Evolutionary conservation across 2,888 invertebrate species (phyloP).

Genomic region (Coremacera marginata): DNA sequence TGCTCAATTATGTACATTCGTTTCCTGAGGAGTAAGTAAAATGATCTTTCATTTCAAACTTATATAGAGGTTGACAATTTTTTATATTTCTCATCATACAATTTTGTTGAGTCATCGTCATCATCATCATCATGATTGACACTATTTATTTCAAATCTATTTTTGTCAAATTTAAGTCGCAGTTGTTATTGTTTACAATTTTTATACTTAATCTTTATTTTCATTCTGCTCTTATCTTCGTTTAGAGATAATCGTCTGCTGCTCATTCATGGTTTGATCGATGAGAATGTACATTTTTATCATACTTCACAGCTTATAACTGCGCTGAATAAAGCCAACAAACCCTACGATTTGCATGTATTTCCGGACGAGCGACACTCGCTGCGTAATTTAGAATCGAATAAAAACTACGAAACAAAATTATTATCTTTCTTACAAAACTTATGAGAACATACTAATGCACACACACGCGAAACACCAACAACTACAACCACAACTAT

Average conservation of each 20-base stretch:
- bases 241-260: slow-evolving; percentile 87
- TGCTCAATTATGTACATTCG: slow-evolving; percentile 85
- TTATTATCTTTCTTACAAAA: slow-evolving; percentile 92
- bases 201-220: not conserved
- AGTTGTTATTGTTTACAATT: not conserved
- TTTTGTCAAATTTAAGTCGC: not conserved
- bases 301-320: slow-evolving; percentile 94
- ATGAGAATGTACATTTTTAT: slow-evolving; percentile 98
- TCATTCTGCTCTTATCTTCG: slow-evolving; percentile 10
- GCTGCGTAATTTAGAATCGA: slow-evolving; percentile 90
- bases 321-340: slow-evolving; percentile 91
- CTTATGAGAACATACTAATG: slow-evolving; percentile 71
- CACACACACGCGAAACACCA: slow-evolving; percentile 18
- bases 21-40: slow-evolving; percentile 90
- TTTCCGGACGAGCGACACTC: slow-evolving; percentile 98
- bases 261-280: slow-evolving; percentile 96
- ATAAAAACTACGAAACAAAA: slow-evolving; percentile 96
- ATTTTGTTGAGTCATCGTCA: not conserved
- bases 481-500: slow-evolving; percentile 45
- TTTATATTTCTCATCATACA: too few relatives aligned
- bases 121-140: not conserved
- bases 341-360: slow-evolving; percentile 94
- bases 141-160: not conserved
- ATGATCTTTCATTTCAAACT: not conserved
- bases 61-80: not conserved